Evolutionary conservation across 2,113 vertebrate genomes (phyloP), one percentile per base, ranked within the genome.

Genomic region (Condylura cristata): DNA sequence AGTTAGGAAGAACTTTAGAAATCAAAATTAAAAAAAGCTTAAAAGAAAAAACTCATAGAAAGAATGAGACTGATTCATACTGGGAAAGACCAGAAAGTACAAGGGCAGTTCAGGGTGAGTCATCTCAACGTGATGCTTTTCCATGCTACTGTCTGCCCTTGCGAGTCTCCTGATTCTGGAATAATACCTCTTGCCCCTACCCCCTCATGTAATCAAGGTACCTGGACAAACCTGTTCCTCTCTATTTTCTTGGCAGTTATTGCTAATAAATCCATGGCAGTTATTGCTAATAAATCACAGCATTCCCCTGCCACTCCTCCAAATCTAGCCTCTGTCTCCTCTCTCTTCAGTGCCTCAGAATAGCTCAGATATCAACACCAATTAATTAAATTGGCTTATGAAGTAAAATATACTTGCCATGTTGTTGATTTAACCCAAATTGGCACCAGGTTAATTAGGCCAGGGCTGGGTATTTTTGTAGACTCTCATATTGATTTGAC

Each of bases 1-100:
- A 41, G 22, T 81, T 63, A 78, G 32, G 58, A 93, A 32, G 53
- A 80, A 60, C 11, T 82, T 72, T 66, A 41, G 51, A 65, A 53
- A 34, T 89, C 51, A 90, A 65, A 53, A 34, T 89, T 51, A 90
- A n/a, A 75, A 41, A 74, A 14, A 34, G 60, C 18, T 71, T 83
- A 91, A 79, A 48, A 63, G 46, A 68, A 82, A 30, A 68, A 82
- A 30, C n/a, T 16, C 48, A 22, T n/a, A 70, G 61, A 48, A 86
- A 94, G 74, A 90, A 63, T 41, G 37, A 61, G 28, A 76, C 12
- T 48, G 58, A 60, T 83, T 82, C 17, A 41, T 13, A 51, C 32
- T 70, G 44, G 30, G 65, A 91, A n/a, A 22, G 65, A 68, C 11
- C 10, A 16, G 34, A 61, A 11, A 71, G 26, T 30, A 11, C 17